Base-by-base conservation (phyloP, 2,888 invertebrate genomes). In the Papilio demoleus region DNA sequence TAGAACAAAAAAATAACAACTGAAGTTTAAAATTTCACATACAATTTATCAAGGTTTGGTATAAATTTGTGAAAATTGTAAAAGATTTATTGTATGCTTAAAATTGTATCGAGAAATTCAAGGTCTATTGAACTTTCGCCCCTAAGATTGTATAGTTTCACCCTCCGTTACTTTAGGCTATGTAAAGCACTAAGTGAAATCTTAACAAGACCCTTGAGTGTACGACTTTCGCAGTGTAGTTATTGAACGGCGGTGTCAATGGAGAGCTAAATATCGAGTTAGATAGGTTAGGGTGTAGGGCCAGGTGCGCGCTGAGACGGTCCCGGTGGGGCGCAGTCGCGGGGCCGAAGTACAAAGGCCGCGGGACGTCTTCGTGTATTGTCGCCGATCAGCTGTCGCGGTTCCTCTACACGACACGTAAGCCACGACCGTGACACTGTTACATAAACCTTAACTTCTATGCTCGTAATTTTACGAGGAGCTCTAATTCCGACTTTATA, bases 341-440 rank as follows among this genome's bases (percentile, higher is more conserved):
- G 68, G 72, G 68, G 67, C 68, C 70, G 70, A 70, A 68, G 63
- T n/a, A 91, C 90, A 92, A 92, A 87, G 80, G 83, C 86, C 81
- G 83, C 89, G 88, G 87, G 88, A 90, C 91, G 90, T 92, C 92
- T 92, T 91, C 90, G 84, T 78, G 83, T 75, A 88, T 90, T 92
- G 90, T 91, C 83, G 84, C 76, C 75, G 76, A 83, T 90, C 92
- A 91, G 92, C 92, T 90, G 92, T 88, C 89, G 87, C 81, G 81
- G 81, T 72, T 71, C 72, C 73, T 72, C 75, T 74, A 78, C 81
- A 77, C 77, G 75, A 75, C 81, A 79, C 80, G 78, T 81, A 82
- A 83, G 79, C 83, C 85, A 83, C 79, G 81, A 74, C 83, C 83
- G 75, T 81, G 82, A 82, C 81, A 81, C 74, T 74, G 74, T 80